A percentile compares a stretch with the other conserved stretches of the same genome.
Conservation (phyloP, 2,797 vertebrate genomes). For the Allochrocebus solatus region DNA sequence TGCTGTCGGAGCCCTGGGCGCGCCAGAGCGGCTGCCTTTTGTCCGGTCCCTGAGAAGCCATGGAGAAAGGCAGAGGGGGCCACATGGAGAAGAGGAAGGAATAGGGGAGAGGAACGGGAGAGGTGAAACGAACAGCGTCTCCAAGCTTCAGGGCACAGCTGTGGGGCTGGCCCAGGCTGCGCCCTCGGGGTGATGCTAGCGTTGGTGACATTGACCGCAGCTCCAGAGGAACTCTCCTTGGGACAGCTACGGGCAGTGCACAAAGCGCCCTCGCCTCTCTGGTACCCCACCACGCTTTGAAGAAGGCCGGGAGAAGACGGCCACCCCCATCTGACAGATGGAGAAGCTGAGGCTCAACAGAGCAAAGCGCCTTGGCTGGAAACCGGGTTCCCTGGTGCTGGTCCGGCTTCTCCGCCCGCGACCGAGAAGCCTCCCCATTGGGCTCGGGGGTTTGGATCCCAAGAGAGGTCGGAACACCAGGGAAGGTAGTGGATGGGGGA, state of each 20-base stretch:
- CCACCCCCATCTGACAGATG: neutral
- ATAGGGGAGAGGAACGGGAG: neutral
- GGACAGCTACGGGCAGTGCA: neutral
- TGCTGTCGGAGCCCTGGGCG: neutral
- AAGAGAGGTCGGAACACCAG: neutral
- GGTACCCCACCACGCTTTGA: neutral
- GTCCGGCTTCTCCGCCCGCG: neutral
- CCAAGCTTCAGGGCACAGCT: neutral
- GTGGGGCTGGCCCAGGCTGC: neutral
- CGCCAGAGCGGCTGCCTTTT: constrained; percentile 33
- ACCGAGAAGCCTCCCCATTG: neutral
- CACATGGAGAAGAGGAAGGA: neutral
- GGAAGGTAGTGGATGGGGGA: neutral
- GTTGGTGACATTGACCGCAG: neutral
- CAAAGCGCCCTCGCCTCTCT: constrained; percentile 1
- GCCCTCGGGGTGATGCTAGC: neutral
- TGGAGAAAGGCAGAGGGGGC: neutral
- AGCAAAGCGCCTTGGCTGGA: neutral
- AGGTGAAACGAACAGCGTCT: neutral
- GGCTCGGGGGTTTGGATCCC: neutral
- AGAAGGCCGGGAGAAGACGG: neutral
- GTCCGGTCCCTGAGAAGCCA: constrained; percentile 23
- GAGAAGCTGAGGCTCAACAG: neutral
- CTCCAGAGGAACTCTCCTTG: neutral
- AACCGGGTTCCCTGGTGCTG: neutral